A percentile compares a stretch with the other conserved stretches of the same genome.
These are phyloP conservation scores for Ceuthmochares aereus DNA, from an alignment of 2,113 vertebrate species.

Conservation along the genomic window DNA sequence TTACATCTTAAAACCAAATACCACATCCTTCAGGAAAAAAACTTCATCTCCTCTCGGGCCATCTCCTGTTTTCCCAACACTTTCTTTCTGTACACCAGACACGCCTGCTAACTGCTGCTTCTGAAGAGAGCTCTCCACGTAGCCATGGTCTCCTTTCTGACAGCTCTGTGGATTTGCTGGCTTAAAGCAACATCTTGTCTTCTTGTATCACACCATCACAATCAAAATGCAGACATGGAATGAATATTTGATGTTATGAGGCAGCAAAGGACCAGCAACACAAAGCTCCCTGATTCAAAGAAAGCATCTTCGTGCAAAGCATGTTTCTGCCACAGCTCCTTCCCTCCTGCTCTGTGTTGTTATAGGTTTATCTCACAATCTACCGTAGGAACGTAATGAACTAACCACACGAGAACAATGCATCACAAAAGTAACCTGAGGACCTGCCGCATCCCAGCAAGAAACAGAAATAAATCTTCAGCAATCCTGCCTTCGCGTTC, in stretches of 20 bases:
- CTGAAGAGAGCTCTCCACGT: neutral
- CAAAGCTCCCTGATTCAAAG: neutral
- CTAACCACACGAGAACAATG: neutral
- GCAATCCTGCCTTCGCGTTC: neutral
- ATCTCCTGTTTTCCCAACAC: neutral
- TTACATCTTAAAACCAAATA: neutral
- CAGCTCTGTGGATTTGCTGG: neutral
- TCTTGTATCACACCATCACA: neutral
- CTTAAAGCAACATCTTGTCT: neutral
- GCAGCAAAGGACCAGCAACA: constrained; percentile 1
- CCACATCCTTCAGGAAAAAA: neutral
- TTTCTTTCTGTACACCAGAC: neutral
- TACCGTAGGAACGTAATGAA: neutral
- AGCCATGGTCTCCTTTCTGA: neutral
- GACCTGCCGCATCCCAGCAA: neutral
- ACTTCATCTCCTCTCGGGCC: neutral
- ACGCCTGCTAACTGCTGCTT: neutral
- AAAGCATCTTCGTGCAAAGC: neutral
- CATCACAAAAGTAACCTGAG: neutral
- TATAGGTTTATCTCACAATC: neutral
- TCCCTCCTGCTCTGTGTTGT: neutral
- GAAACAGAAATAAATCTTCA: neutral
- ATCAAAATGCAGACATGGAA: neutral
- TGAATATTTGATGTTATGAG: constrained; percentile 54
- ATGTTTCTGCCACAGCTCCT: neutral